phyloP scores from a whole-genome alignment of 2,113 vertebrate genomes.

The Odontophorus gujanensis region DNA sequence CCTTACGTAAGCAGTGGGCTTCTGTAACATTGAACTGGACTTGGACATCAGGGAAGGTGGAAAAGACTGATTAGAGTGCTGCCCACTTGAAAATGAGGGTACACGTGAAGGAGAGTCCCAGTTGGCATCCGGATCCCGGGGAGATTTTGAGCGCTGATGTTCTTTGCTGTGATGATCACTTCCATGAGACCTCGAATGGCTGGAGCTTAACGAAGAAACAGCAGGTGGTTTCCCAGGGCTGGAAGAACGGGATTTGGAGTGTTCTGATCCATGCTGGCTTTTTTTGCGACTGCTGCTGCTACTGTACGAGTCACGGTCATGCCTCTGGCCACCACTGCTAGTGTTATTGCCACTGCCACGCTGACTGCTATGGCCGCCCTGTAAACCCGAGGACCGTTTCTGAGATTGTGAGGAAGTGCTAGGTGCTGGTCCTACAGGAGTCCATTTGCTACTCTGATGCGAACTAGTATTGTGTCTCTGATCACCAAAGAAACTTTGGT shows the following conservation, averaged over 20 bases:
- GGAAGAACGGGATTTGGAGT: conserved; percentile 90
- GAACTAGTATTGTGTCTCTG: conserved; percentile 85
- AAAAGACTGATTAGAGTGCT: conserved; percentile 92
- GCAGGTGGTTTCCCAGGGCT: conserved; percentile 86
- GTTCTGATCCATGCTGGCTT: conserved; percentile 92
- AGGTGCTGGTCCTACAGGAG: conserved; percentile 91
- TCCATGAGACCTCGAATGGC: conserved; percentile 88
- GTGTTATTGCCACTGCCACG: conserved; percentile 72
- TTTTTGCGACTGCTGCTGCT: conserved; percentile 85
- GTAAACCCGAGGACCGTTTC: conserved; percentile 87
- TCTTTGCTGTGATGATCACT: conserved; percentile 92
- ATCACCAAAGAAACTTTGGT: conserved; percentile 86
- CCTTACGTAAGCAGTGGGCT: conserved; percentile 97
- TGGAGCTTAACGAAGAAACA: conserved; percentile 86
- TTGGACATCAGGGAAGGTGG: conserved; percentile 96
- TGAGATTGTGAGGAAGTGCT: conserved; percentile 87
- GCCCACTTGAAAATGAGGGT: conserved; percentile 90
- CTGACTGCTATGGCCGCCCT: conserved; percentile 82
- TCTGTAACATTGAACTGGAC: conserved; percentile 93
- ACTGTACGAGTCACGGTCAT: conserved; percentile 85
- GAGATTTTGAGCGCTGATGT: conserved; percentile 94
- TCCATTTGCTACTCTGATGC: conserved; percentile 96
- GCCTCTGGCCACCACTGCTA: conserved; percentile 84
- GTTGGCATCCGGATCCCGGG: conserved; percentile 91
- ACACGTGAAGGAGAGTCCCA: conserved; percentile 97